These are phyloP conservation scores for Myodes glareolus DNA, from an alignment of 2,113 vertebrate genomes.

Conservation along the genomic window DNA sequence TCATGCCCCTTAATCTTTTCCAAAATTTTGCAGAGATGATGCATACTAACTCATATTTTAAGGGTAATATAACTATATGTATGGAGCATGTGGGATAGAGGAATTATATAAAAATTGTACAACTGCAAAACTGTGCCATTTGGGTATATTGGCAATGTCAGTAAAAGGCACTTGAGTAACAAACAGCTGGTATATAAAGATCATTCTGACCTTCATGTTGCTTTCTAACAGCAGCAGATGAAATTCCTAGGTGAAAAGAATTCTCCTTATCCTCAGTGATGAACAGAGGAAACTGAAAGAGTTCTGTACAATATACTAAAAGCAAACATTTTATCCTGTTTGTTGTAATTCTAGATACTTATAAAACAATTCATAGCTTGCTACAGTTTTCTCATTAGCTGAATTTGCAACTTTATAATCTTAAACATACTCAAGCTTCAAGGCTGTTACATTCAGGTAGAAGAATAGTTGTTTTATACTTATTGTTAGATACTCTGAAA, in stretches of 20 bases:
- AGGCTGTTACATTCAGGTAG: not conserved
- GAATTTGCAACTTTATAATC: not conserved
- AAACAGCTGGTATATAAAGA: not conserved
- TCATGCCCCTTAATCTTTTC: not conserved
- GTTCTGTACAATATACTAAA: not conserved
- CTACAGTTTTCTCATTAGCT: not conserved
- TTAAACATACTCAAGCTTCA: not conserved
- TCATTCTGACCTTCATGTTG: not conserved
- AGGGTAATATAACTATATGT: not conserved
- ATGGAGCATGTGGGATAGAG: not conserved
- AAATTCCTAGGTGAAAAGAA: not conserved
- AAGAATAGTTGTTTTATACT: not conserved
- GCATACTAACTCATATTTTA: not conserved
- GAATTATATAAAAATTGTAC: not conserved
- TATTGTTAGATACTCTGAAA: not conserved
- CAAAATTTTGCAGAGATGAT: not conserved
- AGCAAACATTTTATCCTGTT: not conserved
- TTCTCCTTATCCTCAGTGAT: not conserved
- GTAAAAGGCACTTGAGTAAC: not conserved
- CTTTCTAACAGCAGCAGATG: not conserved
- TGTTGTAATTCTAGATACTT: not conserved
- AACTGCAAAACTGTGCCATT: not conserved
- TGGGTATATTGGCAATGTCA: not conserved
- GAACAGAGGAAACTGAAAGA: not conserved
- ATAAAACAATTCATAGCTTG: not conserved